A percentile compares a stretch with the other conserved stretches of the same genome.
Conservation (phyloP, 2,888 invertebrate genomes). For the Drosophila rubida region DNA sequence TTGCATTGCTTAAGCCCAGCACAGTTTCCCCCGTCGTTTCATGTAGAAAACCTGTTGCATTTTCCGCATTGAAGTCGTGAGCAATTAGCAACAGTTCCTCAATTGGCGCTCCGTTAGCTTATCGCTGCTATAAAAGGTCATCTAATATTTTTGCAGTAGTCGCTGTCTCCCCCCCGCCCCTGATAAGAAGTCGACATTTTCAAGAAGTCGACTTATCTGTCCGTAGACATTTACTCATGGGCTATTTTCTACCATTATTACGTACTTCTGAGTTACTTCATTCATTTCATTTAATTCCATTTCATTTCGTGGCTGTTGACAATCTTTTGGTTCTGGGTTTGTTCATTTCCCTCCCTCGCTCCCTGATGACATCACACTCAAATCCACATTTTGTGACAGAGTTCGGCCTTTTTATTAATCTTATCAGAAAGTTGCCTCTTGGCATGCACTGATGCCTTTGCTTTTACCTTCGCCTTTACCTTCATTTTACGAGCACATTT, state of each 20-base stretch:
- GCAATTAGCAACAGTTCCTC: conserved; percentile 67
- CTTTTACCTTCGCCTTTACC: conserved; percentile 37
- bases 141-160: conserved; percentile 11
- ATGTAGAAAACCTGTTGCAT: conserved; percentile 69
- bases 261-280: conserved; percentile 32
- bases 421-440: conserved; percentile 68
- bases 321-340: conserved; percentile 33
- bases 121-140: conserved; percentile 53
- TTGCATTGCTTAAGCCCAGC: conserved; percentile 32
- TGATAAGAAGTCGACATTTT: conserved; percentile 7
- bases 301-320: conserved; percentile 44
- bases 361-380: conserved; percentile 57
- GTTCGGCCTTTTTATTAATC: conserved; percentile 61
- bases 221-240: conserved; percentile 23
- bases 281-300: conserved; percentile 10
- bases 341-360: not conserved
- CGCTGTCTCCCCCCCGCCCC: not conserved
- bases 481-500: conserved; percentile 34
- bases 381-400: conserved; percentile 22
- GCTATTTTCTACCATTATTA: conserved; percentile 46
- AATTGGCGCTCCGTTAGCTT: conserved; percentile 24
- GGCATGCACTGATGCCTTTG: conserved; percentile 43
- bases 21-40: not conserved
- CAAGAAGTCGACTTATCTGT: conserved; percentile 40
- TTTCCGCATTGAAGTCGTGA: conserved; percentile 71